A percentile compares a stretch with the other conserved stretches of the same genome.
Conservation (phyloP, 2,797 vertebrate genomes). For the Euphonia xanthogaster region DNA sequence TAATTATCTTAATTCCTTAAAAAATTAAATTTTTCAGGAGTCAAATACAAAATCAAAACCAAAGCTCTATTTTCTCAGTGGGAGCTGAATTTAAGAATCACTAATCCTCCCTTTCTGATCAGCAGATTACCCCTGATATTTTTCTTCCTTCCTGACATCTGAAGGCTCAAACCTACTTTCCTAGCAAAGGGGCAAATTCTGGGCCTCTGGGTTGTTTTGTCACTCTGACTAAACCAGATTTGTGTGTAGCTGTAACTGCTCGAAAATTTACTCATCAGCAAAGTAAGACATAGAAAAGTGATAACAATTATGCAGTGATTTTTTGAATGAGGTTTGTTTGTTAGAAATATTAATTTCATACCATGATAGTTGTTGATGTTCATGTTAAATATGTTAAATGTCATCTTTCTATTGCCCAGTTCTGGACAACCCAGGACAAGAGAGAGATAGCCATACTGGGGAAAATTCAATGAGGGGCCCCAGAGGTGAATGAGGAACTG, state of each 20-base stretch:
- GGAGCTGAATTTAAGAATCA: not conserved
- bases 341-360: not conserved
- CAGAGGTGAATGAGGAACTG: rapidly evolving
- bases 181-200: not conserved
- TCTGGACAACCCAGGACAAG: not conserved
- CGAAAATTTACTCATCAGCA: not conserved
- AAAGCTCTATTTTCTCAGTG: not conserved
- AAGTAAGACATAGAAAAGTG: not conserved
- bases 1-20: not conserved
- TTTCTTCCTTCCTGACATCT: not conserved
- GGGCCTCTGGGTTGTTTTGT: not conserved
- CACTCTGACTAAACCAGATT: not conserved
- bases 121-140: not conserved
- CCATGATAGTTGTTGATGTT: not conserved
- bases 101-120: not conserved
- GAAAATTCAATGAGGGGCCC: not conserved
- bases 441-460: not conserved
- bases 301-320: not conserved
- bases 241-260: not conserved
- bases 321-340: not conserved
- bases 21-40: not conserved
- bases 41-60: not conserved
- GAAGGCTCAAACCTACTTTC: not conserved
- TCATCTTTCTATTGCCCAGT: not conserved
- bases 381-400: not conserved